Evolutionary conservation across 2,113 vertebrate species (phyloP).

Genomic region (Crotalus horridus): DNA sequence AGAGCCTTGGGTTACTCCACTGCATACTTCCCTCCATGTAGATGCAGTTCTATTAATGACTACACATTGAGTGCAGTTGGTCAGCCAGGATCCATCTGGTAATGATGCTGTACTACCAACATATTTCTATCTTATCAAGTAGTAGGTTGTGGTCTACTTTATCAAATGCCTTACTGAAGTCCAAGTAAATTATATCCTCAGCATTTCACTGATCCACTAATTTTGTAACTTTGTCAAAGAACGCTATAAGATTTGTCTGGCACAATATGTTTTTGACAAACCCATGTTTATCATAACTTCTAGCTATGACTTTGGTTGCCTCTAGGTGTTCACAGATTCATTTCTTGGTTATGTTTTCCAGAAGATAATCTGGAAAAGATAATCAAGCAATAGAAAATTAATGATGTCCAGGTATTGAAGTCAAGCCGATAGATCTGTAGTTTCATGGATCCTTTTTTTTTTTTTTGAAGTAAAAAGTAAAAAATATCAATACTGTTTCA

Average conservation of each 20-base stretch:
- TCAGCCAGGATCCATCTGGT: neutral
- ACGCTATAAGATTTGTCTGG: neutral
- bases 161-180: neutral
- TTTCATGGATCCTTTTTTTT: neutral
- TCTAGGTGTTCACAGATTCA: neutral
- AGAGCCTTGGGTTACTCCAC: neutral
- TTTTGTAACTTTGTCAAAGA: neutral
- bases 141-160: neutral
- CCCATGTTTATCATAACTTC: neutral
- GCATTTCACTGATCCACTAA: neutral
- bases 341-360: neutral
- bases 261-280: neutral
- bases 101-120: neutral
- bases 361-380: neutral
- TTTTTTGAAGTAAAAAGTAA: neutral
- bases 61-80: neutral
- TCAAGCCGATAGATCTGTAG: neutral
- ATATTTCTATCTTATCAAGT: neutral
- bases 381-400: neutral
- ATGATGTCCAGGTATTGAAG: no score
- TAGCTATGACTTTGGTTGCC: neutral
- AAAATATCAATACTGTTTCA: neutral
- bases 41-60: neutral
- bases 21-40: neutral
- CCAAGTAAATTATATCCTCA: neutral